Percentiles rank a stretch among this genome's conserved stretches.
Evolutionary conservation across 2,888 invertebrate genomes (phyloP).

Genomic region (Limulus polyphemus): DNA sequence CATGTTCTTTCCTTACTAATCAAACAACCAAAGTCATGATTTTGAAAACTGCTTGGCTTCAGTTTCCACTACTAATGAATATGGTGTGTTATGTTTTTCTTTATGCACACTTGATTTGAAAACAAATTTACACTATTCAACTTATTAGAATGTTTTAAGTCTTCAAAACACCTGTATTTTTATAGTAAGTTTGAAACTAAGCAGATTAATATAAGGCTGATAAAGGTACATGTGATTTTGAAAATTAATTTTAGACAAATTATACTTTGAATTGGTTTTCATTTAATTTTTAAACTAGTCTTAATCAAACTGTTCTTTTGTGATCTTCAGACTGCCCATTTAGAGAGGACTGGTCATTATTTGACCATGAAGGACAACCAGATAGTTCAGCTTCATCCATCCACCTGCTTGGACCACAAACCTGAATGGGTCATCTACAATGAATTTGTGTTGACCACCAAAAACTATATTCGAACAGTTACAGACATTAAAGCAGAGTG

Average conservation of each 20-base stretch:
- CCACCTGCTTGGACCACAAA: conserved; percentile 97
- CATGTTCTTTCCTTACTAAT: too few species aligned
- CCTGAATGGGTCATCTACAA: conserved; percentile 99
- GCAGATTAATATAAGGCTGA: too few species aligned
- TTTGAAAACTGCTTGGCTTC: too few species aligned
- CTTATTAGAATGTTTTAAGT: not conserved
- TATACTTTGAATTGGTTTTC: not conserved
- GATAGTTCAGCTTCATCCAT: conserved; percentile 95
- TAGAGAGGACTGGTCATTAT: conserved; percentile 96
- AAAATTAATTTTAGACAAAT: not conserved
- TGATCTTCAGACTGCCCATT: conserved; percentile 61
- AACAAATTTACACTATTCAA: not conserved
- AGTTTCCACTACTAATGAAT: too few species aligned
- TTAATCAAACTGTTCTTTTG: not conserved
- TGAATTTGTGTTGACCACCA: conserved; percentile 98
- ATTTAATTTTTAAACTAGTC: not conserved
- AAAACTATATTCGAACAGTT: conserved; percentile 97
- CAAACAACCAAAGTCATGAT: too few species aligned
- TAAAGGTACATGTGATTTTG: too few species aligned
- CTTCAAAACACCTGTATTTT: not conserved
- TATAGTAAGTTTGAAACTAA: too few species aligned
- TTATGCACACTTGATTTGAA: too few species aligned
- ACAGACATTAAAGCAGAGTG: conserved; percentile 85
- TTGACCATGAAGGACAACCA: conserved; percentile 99
- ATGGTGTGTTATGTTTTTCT: too few species aligned